Conservation (phyloP, 2,797 vertebrate species). For the Mormyrus proboscirostris region DNA sequence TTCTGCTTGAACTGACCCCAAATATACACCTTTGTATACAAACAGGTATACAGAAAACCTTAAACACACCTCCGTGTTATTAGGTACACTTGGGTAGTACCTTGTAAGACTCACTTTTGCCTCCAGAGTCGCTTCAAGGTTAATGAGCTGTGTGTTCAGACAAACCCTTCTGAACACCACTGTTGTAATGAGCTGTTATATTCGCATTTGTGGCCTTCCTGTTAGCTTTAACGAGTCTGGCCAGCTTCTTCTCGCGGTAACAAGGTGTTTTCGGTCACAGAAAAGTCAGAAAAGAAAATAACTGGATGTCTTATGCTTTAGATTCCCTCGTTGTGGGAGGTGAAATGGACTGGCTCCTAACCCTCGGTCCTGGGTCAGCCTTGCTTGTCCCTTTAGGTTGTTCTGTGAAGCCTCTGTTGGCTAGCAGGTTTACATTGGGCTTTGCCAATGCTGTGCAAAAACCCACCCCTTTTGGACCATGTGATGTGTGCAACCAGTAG, state of each 20-base stretch:
- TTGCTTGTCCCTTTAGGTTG: neutral
- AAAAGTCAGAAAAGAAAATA: neutral
- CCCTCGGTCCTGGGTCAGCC: neutral
- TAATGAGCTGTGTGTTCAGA: neutral
- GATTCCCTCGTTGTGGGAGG: neutral
- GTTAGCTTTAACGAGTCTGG: neutral
- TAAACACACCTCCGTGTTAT: neutral
- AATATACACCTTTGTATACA: neutral
- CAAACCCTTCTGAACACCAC: neutral
- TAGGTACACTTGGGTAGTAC: neutral
- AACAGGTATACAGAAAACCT: neutral
- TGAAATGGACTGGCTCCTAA: neutral
- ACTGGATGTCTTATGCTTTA: neutral
- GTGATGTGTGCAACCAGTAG: neutral
- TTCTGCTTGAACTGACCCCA: neutral
- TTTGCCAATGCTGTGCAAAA: neutral
- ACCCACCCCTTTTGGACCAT: neutral
- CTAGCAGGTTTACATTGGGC: neutral
- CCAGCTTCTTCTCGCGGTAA: neutral
- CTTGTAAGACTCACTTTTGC: neutral
- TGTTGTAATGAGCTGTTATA: neutral
- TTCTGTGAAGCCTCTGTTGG: neutral
- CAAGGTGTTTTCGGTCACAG: neutral
- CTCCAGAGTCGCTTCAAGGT: neutral
- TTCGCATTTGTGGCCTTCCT: neutral